Evolutionary conservation across 1,140 invertebrate genomes (phyloP), one percentile per base, ranked within the genome.

Genomic region (Euura lappo): DNA sequence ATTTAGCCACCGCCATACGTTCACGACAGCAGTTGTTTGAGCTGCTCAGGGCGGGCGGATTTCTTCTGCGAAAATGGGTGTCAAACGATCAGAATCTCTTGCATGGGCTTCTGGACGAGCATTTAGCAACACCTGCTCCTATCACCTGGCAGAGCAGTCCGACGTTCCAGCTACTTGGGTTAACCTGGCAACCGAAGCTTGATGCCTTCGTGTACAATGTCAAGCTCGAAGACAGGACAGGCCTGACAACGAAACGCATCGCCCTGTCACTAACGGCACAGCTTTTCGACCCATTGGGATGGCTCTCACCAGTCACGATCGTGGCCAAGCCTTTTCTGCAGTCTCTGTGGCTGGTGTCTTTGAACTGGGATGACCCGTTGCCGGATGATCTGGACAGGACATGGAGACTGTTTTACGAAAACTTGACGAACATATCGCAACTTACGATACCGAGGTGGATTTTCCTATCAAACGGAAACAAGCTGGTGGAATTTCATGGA

Each of bases 271-370:
- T 79, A 60, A 78, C 85, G 2, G 78, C 82, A 7, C 73, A 79
- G 68, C 76, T 86, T 5, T 86, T 81, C 68, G 82, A 86, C 70
- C 80, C 80, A 11, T 66, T 83, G 7, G 85, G 84, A 42, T 83
- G 80, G 75, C 71, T 86, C 7, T 74, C 79, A 3, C 87, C 86
- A 28, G 72, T 81, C 1, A 81, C 76, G 4, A 74, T 88, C 2
- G 67, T 68, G 10, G 75, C 78, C 2, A 88, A 88, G 74, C 78
- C 86, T 5, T 74, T 88, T 2, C 76, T 88, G n/a, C 85, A 88
- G 76, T 75, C 78, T 13, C n/a, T 87, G 6, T 84, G 85, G 83
- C 28, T 75, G 10, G 43, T 43, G 65, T 71, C 72, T 4, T 44
- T 81, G 2, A 73, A 77, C 28, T 88, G 85, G 85, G 86, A 89